These are phyloP conservation scores for Xenotilapia longispinis DNA, from an alignment of 2,113 vertebrate species.

Conservation along the genomic window DNA sequence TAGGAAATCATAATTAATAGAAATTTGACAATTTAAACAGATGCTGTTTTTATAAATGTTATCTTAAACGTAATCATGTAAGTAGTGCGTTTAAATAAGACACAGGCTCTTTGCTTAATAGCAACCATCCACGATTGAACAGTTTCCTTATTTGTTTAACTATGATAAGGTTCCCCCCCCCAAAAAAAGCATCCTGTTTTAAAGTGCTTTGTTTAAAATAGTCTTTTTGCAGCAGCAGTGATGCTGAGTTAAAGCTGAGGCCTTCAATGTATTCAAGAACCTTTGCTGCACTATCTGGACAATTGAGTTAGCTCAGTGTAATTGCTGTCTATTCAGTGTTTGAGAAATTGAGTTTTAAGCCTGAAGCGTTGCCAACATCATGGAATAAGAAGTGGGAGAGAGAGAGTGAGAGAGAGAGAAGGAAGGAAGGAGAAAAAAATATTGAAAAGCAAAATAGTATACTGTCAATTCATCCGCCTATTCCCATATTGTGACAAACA, in stretches of 20 bases:
- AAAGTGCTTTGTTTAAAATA: constrained; percentile 58
- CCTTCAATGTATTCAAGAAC: constrained; percentile 75
- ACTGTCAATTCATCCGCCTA: constrained; percentile 30
- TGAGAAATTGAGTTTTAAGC: constrained; percentile 77
- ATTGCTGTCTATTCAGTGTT: constrained; percentile 73
- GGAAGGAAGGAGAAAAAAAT: neutral
- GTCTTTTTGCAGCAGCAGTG: constrained; percentile 56
- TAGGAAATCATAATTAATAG: neutral
- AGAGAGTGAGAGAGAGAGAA: neutral
- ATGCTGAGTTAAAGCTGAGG: constrained; percentile 68
- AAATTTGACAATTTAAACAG: neutral
- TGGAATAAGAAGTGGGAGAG: constrained; percentile 34
- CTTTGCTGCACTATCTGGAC: constrained; percentile 65
- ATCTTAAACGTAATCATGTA: neutral
- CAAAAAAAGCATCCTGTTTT: constrained; percentile 43
- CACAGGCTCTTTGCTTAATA: neutral
- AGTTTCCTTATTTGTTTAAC: neutral
- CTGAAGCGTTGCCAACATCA: constrained; percentile 62
- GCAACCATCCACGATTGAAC: neutral
- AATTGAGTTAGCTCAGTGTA: constrained; percentile 73
- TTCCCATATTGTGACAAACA: constrained; percentile 22
- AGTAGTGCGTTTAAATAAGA: neutral
- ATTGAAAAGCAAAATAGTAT: constrained; percentile 52
- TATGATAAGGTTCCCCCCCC: neutral
- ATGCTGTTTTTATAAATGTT: neutral